A percentile compares a stretch with the other conserved stretches of the same genome.
These are phyloP conservation scores for Cyclargus thomasi DNA, from an alignment of 1,140 invertebrate species.

Conservation along the genomic window DNA sequence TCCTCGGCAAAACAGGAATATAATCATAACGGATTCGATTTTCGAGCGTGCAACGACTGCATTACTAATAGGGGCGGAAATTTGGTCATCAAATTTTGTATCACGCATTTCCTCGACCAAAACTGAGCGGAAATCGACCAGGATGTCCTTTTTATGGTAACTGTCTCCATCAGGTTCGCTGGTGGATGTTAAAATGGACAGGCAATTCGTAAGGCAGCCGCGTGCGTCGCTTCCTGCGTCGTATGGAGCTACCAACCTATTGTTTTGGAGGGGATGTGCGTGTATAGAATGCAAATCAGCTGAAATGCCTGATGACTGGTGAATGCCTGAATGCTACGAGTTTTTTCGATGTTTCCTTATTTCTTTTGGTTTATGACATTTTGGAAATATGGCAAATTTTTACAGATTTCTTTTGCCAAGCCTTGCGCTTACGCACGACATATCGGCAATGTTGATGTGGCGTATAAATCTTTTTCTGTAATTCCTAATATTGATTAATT, in stretches of 20 bases:
- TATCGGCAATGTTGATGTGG: neutral
- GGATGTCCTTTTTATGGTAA: constrained; percentile 64
- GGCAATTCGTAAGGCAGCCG: constrained; percentile 58
- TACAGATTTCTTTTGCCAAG: neutral
- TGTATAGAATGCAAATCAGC: constrained; percentile 51
- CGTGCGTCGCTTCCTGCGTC: constrained; percentile 65
- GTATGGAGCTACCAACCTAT: constrained; percentile 68
- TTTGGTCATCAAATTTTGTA: constrained; percentile 37
- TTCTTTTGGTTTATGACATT: neutral
- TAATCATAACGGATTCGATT: neutral
- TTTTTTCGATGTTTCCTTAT: neutral
- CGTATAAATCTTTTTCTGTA: too few relatives aligned
- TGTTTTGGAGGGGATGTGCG: constrained; percentile 64
- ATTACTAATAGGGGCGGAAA: neutral
- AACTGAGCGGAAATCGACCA: constrained; percentile 54
- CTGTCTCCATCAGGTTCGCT: constrained; percentile 62
- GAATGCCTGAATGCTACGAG: neutral
- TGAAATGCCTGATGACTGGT: constrained; percentile 2
- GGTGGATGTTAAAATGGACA: constrained; percentile 43
- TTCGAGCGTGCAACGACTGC: neutral
- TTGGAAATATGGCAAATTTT: neutral
- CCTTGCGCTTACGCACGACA: neutral
- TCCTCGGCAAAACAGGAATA: neutral
- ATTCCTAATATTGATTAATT: too few relatives aligned
- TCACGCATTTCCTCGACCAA: constrained; percentile 50